Base-by-base conservation (phyloP, 1,140 invertebrate genomes). In the Drosophila watanabei region DNA sequence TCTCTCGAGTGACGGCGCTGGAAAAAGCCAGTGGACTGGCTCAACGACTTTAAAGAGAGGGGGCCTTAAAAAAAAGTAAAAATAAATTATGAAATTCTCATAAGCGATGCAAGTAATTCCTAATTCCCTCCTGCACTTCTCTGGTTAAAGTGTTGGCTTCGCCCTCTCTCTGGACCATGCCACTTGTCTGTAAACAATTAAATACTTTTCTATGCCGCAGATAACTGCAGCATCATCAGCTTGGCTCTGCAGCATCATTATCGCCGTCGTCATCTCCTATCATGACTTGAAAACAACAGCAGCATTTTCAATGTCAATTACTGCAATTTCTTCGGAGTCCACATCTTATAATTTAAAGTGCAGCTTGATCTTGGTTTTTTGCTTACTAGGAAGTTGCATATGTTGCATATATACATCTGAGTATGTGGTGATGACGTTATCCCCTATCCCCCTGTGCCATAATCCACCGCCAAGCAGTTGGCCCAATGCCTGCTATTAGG, bases 281-380 rank as follows among this genome's bases (percentile, higher is more conserved):
- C 59, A 30, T 56, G 28, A 33, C 37, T 37, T 33, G 46, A 61
- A 65, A 65, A 48, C 61, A 64, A 61, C 69, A 78, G 65, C 72
- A 70, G 57, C 49, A 76, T 87, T 88, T 83, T 75, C 80, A 89
- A 77, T 80, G 73, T 89, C 84, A 87, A 87, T 87, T 88, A 88
- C 62, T 37, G 66, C 81, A 73, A 84, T 84, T 89, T 76, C 68
- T 45, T 59, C 35, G 16, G 24, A 43, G 20, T 32, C 39, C 24
- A 39, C 35, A 59, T 41, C 51, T 76, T 86, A 52, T 33, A 57
- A 58, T 35, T 65, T 16, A 4, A 80, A 37, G 46, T 70, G 75
- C 33, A 64, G 46, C 24, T 58, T 58, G 45, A 56, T 30, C 43
- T 35, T 58, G 41, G 37, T 35, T 54, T 75, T 78, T 65, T 87